These are phyloP conservation scores for Cryptoblepharus egeriae DNA, from an alignment of 2,797 vertebrate species.

Conservation along the genomic window DNA sequence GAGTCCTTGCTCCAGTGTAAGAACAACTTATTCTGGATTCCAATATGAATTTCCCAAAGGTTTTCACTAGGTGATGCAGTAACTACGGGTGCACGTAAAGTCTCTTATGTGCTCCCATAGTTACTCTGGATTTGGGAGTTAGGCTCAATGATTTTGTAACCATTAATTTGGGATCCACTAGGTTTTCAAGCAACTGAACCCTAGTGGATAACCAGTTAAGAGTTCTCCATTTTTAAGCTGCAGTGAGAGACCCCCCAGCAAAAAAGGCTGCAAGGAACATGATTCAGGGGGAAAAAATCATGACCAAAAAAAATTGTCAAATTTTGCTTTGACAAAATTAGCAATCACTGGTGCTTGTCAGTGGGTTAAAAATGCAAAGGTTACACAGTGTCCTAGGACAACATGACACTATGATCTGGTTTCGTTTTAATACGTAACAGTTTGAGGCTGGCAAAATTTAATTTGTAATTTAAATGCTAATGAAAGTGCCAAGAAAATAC, in stretches of 20 bases:
- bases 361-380: rapidly evolving
- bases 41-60: too few relatives aligned
- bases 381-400: rapidly evolving
- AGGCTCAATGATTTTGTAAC: too few relatives aligned
- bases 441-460: background rate
- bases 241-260: background rate
- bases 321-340: background rate
- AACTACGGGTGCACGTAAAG: too few relatives aligned
- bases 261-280: background rate
- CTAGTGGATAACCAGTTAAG: background rate
- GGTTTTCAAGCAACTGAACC: too few relatives aligned
- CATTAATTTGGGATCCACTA: too few relatives aligned
- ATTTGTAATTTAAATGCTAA: constrained; percentile 58
- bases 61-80: too few relatives aligned
- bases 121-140: too few relatives aligned
- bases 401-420: background rate
- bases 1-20: too few relatives aligned
- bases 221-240: background rate
- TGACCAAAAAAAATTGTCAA: too few relatives aligned
- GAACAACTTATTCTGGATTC: too few relatives aligned
- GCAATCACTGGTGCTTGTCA: background rate
- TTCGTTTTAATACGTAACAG: constrained; percentile 13
- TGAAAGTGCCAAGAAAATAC: constrained; percentile 5
- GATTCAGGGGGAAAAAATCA: background rate
- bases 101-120: too few relatives aligned